Evolutionary conservation across 2,113 vertebrate genomes (phyloP).

Genomic region (Toxostoma redivivum): DNA sequence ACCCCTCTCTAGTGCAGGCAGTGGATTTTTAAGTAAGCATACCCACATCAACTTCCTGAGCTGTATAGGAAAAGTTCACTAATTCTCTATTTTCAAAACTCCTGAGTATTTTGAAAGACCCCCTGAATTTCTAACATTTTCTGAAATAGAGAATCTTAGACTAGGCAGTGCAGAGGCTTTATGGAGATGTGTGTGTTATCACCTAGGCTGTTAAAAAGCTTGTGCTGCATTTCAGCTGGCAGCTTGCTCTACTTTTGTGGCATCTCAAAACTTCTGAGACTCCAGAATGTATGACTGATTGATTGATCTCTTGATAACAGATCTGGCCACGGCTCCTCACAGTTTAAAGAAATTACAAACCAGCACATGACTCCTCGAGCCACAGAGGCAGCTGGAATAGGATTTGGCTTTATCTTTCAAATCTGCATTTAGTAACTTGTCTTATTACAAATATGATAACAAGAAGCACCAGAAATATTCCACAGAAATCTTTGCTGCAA

Average conservation of each 20-base stretch:
- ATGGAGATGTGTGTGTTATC: neutral
- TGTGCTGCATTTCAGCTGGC: conserved; percentile 20
- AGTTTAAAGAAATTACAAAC: conserved; percentile 60
- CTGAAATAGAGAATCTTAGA: neutral
- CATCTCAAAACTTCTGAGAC: conserved; percentile 40
- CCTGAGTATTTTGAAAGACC: neutral
- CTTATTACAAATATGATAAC: conserved; percentile 61
- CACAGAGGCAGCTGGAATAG: conserved; percentile 54
- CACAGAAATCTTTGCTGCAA: conserved; percentile 57
- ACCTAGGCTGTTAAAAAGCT: conserved; percentile 8
- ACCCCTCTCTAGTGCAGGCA: neutral
- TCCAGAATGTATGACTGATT: conserved; percentile 48
- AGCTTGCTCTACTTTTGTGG: conserved; percentile 41
- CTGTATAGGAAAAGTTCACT: neutral
- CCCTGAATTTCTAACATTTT: neutral
- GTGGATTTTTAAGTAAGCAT: neutral
- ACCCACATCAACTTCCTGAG: neutral
- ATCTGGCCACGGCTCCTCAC: neutral
- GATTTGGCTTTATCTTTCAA: conserved; percentile 55
- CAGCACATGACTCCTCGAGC: conserved; percentile 42
- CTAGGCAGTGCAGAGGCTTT: neutral
- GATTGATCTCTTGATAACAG: conserved; percentile 58
- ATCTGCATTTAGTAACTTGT: conserved; percentile 62
- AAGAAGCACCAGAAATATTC: conserved; percentile 65
- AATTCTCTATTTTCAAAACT: neutral